Evolutionary conservation across 30 jellyfish, hydroid and myxozoan genomes (phyloP), one percentile per base, ranked within the genome.

Genomic region (Aurelia aurita): DNA sequence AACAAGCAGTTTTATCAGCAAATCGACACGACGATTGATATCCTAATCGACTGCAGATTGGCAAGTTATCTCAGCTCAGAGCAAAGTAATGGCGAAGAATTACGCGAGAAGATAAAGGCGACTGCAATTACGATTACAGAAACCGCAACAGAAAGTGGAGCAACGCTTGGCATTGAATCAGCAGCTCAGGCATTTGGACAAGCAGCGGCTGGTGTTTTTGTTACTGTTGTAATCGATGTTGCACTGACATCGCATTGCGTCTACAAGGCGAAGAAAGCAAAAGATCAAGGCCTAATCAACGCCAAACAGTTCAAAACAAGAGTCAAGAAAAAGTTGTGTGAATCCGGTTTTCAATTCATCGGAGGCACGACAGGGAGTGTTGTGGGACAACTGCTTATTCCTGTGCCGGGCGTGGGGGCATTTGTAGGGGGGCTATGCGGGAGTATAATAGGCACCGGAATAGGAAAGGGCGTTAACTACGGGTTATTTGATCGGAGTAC

Each of bases 321-420:
- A 73, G 89, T 94, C 20, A 94, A 94, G 83, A 89, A 85, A 68
- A 94, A 96, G 49, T 97, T 94, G 45, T 94, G 97, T 68, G 99
- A 94, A 89, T 94, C 99, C 18, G 91, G 99, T 15, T 77, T 89
- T n/a, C 96, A 94, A 73, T 94, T 94, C 60, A 97, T 94, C 58
- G 99, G 99, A 20, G 97, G 99, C 49, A 94, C 99, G 34, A 89
- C 99, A 7, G 99, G 99, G 8, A 89, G 98, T n/a, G 91, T 94
- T 58, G 95, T 94, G 44, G 99, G 99, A 21, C 99, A 94, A 72
- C 47, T 86, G 54, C 70, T 94, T 83, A 94, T 94, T 16, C 99
- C 99, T 9, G 95, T 94, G 31, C 99, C 99, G 5, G 96, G 87
- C 15, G 78, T 94, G 29, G 99, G 99, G 3, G 99, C 99, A 34